These are phyloP conservation scores for Paralinhomoeus sp. DNA, from an alignment of 2,888 invertebrate genomes.

Conservation along the genomic window DNA sequence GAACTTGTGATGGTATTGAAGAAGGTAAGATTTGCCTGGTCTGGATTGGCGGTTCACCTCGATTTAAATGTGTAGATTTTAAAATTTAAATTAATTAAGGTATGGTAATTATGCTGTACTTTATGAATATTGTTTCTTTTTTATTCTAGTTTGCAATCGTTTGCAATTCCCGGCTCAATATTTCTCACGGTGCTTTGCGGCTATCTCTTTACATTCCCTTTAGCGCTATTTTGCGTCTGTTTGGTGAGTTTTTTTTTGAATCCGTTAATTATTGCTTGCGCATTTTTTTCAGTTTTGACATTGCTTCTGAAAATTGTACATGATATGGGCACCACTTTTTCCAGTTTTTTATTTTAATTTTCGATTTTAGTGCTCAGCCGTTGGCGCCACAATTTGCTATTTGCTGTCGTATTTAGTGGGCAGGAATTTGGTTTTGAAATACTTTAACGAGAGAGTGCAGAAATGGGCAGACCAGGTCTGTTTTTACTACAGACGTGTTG, in stretches of 20 bases:
- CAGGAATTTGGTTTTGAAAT: conserved; percentile 53
- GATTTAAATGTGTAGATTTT: too few species aligned
- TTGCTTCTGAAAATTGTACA: too few species aligned
- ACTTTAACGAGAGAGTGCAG: conserved; percentile 62
- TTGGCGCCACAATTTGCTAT: conserved; percentile 86
- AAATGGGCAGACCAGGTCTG: conserved; percentile 58
- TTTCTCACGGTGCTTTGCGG: conserved; percentile 90
- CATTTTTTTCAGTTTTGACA: background rate
- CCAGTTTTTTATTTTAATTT: too few species aligned
- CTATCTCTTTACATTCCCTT: conserved; percentile 73
- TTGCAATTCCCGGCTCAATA: conserved; percentile 95
- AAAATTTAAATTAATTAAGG: too few species aligned
- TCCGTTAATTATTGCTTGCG: background rate
- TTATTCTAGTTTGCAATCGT: conserved; percentile 64
- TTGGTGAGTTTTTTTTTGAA: conserved; percentile 26
- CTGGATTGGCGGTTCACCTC: too few species aligned
- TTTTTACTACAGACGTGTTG: too few species aligned
- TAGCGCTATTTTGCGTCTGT: conserved; percentile 55
- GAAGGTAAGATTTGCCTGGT: too few species aligned
- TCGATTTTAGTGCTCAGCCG: conserved; percentile 67
- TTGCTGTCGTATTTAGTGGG: conserved; percentile 71
- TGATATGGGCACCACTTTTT: too few species aligned
- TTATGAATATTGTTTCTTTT: too few species aligned
- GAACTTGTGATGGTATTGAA: too few species aligned
- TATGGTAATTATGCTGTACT: too few species aligned